A percentile compares a stretch with the other conserved stretches of the same genome.
These are phyloP conservation scores for Acanthaster planci DNA, from an alignment of 35 echinoderm and acorn worm species.

Conservation along the genomic window DNA sequence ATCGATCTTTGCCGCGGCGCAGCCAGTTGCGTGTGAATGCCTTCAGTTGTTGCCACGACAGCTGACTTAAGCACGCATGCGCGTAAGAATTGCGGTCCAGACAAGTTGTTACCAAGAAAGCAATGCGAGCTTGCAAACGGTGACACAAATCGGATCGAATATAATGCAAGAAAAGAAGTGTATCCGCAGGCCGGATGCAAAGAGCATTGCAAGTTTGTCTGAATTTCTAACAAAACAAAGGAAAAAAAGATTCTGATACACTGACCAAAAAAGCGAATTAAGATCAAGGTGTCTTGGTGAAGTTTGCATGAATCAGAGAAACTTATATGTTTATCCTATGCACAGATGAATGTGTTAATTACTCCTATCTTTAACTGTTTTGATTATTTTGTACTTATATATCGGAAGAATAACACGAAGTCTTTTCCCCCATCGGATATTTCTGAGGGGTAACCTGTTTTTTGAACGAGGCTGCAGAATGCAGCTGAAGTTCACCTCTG, in stretches of 20 bases:
- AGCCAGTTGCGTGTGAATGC: not conserved
- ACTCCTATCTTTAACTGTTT: not conserved
- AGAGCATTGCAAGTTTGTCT: slow-evolving; percentile 14
- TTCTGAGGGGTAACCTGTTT: not conserved
- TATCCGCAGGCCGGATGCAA: slow-evolving; percentile 5
- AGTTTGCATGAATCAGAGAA: not conserved
- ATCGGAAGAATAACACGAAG: not conserved
- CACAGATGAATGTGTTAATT: not conserved
- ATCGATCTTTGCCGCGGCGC: not conserved
- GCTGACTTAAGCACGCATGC: not conserved
- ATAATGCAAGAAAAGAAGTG: slow-evolving; percentile 10
- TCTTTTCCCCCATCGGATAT: not conserved
- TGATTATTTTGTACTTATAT: not conserved
- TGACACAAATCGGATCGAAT: slow-evolving; percentile 6
- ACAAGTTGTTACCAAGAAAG: not conserved
- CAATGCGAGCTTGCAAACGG: not conserved
- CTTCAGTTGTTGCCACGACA: not conserved
- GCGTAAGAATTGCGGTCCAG: not conserved
- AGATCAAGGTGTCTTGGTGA: not conserved
- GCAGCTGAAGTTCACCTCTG: not conserved
- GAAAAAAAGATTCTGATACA: not conserved
- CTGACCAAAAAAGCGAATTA: not conserved
- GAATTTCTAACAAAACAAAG: not conserved
- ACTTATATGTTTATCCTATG: slow-evolving; percentile 5
- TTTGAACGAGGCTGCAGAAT: not conserved